Evolutionary conservation across 2,888 invertebrate species (phyloP).

Genomic region (Oxytorus armatus): DNA sequence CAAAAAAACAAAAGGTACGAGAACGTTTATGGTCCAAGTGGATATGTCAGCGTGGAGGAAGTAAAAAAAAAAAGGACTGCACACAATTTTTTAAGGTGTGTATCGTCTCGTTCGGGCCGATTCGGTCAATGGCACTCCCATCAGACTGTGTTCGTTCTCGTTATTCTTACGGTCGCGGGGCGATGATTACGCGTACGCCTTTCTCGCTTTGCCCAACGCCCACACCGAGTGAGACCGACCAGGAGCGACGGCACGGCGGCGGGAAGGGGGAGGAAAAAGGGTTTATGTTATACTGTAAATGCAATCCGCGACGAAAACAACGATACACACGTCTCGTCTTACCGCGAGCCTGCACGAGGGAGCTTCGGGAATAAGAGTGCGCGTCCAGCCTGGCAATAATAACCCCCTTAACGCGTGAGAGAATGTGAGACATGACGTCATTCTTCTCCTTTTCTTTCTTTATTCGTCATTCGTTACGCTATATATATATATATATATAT

Average conservation of each 20-base stretch:
- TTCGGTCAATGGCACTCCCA: conserved; percentile 77
- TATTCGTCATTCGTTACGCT: conserved; percentile 62
- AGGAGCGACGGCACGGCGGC: neutral
- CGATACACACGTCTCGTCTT: conserved; percentile 53
- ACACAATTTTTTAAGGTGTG: conserved; percentile 57
- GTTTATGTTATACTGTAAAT: conserved; percentile 15
- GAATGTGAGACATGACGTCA: conserved; percentile 81
- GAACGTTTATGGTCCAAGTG: neutral
- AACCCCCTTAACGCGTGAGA: conserved; percentile 82
- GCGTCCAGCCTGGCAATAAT: conserved; percentile 81
- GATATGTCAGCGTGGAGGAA: neutral
- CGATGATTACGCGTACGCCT: conserved; percentile 66
- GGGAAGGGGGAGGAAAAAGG: conserved; percentile 44
- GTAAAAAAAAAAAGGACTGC: conserved; percentile 20
- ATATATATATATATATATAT: neutral
- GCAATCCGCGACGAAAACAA: conserved; percentile 50
- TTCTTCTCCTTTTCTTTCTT: conserved; percentile 28
- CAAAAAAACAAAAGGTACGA: neutral
- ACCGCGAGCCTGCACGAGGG: conserved; percentile 40
- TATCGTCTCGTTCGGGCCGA: conserved; percentile 69
- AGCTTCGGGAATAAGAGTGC: conserved; percentile 77
- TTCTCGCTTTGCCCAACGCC: conserved; percentile 60
- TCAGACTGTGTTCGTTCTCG: conserved; percentile 64
- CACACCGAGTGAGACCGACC: conserved; percentile 24
- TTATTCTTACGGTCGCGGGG: conserved; percentile 52